Conservation (phyloP, 2,888 invertebrate species). For the Xestia c-nigrum region DNA sequence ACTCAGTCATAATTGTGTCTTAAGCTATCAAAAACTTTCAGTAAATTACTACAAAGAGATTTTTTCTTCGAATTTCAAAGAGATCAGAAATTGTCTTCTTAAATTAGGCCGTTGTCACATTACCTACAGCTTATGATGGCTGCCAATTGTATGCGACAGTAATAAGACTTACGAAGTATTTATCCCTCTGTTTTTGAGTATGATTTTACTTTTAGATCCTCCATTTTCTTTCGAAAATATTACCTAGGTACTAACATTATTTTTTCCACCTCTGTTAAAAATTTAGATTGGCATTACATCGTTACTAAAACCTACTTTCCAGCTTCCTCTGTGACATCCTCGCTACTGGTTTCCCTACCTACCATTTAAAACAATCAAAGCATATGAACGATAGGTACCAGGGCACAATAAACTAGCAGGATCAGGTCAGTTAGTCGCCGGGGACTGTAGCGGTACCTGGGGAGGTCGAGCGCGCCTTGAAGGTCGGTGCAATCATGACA, state of each 20-base stretch:
- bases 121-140: not conserved
- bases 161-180: not conserved
- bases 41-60: not conserved
- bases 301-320: not conserved
- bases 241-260: not conserved
- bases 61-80: not conserved
- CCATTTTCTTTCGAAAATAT: too few species aligned
- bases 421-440: conserved; percentile 61
- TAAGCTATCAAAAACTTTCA: not conserved
- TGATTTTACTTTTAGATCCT: not conserved
- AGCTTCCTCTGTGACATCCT: not conserved
- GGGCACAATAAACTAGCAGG: conserved; percentile 24
- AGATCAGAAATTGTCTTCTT: not conserved
- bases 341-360: not conserved
- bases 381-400: conserved; percentile 69
- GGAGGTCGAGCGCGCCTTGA: conserved; percentile 94
- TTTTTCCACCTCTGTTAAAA: not conserved
- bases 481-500: conserved; percentile 94
- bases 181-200: not conserved
- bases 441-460: conserved; percentile 91
- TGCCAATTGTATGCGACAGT: not conserved
- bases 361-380: conserved; percentile 55
- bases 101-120: not conserved
- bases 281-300: not conserved
- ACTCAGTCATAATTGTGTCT: not conserved